These are phyloP conservation scores for Apotomis betuletana DNA, from an alignment of 2,888 invertebrate genomes.

Conservation along the genomic window DNA sequence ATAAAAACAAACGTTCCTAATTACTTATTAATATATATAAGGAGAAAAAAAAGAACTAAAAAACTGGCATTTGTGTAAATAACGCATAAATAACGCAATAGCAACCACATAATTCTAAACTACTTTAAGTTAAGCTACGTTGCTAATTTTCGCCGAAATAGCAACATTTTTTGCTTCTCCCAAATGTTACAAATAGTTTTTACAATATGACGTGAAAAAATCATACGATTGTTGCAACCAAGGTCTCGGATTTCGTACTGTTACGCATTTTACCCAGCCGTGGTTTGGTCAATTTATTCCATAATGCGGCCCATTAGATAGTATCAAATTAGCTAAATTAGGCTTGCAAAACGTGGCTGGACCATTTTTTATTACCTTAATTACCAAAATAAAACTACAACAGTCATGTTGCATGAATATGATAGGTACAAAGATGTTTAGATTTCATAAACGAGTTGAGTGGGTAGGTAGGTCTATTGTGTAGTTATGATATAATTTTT, in stretches of 20 bases:
- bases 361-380: neutral
- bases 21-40: neutral
- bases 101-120: neutral
- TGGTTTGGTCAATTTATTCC: conserved; percentile 27
- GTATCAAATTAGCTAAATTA: conserved; percentile 26
- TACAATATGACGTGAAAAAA: conserved; percentile 30
- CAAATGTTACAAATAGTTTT: conserved; percentile 39
- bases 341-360: conserved; percentile 13
- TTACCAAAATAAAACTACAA: neutral
- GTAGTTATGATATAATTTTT: too few species aligned
- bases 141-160: conserved; percentile 14
- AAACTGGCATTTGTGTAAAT: neutral
- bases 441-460: too few species aligned
- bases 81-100: conserved; percentile 5
- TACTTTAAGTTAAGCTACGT: conserved; percentile 11
- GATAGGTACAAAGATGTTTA: too few species aligned
- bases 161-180: conserved; percentile 26
- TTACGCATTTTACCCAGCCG: conserved; percentile 29
- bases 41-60: neutral
- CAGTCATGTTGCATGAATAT: too few species aligned
- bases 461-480: too few species aligned
- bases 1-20: too few species aligned
- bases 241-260: conserved; percentile 38
- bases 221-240: conserved; percentile 37
- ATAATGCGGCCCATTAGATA: conserved; percentile 32